These are phyloP conservation scores for Phylloscopus collybita DNA, from an alignment of 2,797 vertebrate genomes.

Conservation along the genomic window DNA sequence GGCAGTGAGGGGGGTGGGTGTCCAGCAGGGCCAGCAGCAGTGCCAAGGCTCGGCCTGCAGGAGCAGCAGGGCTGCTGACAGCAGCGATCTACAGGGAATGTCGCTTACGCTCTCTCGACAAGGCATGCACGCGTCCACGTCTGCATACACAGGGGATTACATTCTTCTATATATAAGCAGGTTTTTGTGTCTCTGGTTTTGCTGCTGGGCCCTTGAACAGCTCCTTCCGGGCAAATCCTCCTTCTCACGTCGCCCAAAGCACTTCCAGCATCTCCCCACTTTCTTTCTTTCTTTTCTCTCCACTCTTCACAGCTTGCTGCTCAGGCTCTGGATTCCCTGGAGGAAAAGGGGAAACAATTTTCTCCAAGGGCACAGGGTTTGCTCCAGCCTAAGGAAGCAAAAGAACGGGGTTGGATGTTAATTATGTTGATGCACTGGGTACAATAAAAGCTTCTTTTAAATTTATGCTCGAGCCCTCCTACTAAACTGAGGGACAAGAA, in stretches of 20 bases:
- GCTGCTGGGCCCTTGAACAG: constrained; percentile 72
- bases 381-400: constrained; percentile 77
- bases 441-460: constrained; percentile 47
- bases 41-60: constrained; percentile 56
- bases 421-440: constrained; percentile 27
- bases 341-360: constrained; percentile 78
- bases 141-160: constrained; percentile 69
- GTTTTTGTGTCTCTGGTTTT: constrained; percentile 70
- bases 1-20: background rate
- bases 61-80: constrained; percentile 65
- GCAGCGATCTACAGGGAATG: constrained; percentile 72
- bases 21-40: constrained; percentile 48
- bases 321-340: constrained; percentile 75
- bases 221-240: constrained; percentile 69
- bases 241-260: constrained; percentile 66
- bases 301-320: constrained; percentile 65
- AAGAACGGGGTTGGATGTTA: constrained; percentile 50
- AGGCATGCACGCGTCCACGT: constrained; percentile 76
- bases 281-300: constrained; percentile 68
- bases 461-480: constrained; percentile 42
- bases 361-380: constrained; percentile 80
- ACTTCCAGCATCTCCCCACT: constrained; percentile 68
- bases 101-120: constrained; percentile 74
- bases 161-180: constrained; percentile 75
- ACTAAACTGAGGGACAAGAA: background rate